Conservation (phyloP, 2,888 invertebrate genomes). For the Aspidiotus rigidus region DNA sequence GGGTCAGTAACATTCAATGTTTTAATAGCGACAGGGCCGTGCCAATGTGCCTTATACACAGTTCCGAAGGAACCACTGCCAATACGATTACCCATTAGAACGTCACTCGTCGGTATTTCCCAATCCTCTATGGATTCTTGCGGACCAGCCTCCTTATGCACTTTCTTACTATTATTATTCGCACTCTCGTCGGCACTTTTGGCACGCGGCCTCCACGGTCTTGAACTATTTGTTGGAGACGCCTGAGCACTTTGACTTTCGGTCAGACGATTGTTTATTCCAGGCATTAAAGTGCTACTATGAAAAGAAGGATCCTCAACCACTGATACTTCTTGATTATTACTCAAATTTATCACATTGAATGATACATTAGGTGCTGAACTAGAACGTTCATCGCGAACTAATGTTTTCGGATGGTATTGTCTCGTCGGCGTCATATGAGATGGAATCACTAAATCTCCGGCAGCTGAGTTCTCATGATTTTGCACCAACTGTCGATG, state of each 20-base stretch:
- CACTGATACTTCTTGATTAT: conserved; percentile 44
- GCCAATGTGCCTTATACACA: conserved; percentile 96
- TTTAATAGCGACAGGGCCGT: conserved; percentile 95
- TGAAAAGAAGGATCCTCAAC: conserved; percentile 42
- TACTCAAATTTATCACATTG: conserved; percentile 55
- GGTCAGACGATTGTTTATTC: conserved; percentile 46
- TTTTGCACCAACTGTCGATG: conserved; percentile 68
- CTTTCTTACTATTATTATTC: conserved; percentile 50
- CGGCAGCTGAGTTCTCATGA: conserved; percentile 55
- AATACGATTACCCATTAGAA: conserved; percentile 80
- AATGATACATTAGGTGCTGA: conserved; percentile 97
- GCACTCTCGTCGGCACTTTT: conserved; percentile 88
- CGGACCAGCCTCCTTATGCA: conserved; percentile 45
- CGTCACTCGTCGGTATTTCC: conserved; percentile 93
- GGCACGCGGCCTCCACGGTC: conserved; percentile 76
- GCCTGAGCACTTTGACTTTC: conserved; percentile 70
- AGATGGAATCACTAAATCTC: conserved; percentile 61
- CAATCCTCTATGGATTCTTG: conserved; percentile 95
- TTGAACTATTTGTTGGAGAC: conserved; percentile 79
- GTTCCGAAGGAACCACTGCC: conserved; percentile 99
- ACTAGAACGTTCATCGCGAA: conserved; percentile 86
- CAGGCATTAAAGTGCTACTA: conserved; percentile 31
- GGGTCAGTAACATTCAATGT: conserved; percentile 96
- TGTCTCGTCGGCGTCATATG: conserved; percentile 42
- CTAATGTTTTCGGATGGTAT: conserved; percentile 63